Evolutionary conservation across 2,888 invertebrate genomes (phyloP), one percentile per base, ranked within the genome.

Genomic region (Oasisia sp.): DNA sequence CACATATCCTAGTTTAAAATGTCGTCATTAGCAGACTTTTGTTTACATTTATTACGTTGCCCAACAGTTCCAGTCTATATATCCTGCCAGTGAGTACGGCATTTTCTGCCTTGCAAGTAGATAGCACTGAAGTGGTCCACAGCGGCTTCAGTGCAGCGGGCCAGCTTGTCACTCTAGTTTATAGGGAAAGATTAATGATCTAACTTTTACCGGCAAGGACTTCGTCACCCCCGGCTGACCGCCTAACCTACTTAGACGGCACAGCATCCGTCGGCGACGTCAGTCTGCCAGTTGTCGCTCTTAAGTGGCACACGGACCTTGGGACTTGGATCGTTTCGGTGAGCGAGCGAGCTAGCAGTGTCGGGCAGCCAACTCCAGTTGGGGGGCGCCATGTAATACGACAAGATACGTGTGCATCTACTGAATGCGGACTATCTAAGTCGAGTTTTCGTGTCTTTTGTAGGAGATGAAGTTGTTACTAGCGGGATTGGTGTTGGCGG

Each of bases 271-370:
- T 27, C 74, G 74, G 4, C 74, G 74, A 74, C 74, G 74, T 74
- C 74, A 74, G 74, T 74, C 74, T 74, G 74, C 0, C 74, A n/a
- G 74, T 74, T 14, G 74, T 74, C n/a, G 74, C 74, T 74, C 74
- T 74, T 74, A 74, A 74, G 74, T 74, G 74, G 74, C 27, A 27
- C 74, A 74, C 74, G 74, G n/a, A 27, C 74, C 27, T 74, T 19
- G 74, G 74, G 74, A 74, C 74, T 74, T 74, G 74, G 74, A 74
- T 74, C 74, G 74, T 74, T 74, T 74, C 74, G 74, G 74, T 74
- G 27, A 27, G 74, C 14, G 74, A 27, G 74, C 74, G 5, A 74
- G 74, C 27, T 14, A 74, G 27, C 74, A 74, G 74, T 74, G 74
- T 74, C 74, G 74, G 50, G 50, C 50, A 50, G 50, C 50, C 50